These are phyloP conservation scores for Glaucopsyche alexis DNA, from an alignment of 2,888 invertebrate genomes.

Conservation along the genomic window DNA sequence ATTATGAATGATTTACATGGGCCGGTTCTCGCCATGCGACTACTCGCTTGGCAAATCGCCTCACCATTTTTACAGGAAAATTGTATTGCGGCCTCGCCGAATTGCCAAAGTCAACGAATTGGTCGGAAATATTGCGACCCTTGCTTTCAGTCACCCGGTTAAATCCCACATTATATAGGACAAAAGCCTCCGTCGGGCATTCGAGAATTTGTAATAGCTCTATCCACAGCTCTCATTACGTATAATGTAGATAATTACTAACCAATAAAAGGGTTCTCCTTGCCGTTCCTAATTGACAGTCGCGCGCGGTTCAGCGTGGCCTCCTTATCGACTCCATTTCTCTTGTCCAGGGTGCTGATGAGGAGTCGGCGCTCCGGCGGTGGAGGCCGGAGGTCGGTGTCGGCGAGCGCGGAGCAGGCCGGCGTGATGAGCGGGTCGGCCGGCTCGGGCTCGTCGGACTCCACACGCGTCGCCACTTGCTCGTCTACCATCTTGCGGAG, in stretches of 20 bases:
- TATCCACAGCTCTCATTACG: no score
- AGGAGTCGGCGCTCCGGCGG: conserved; percentile 70
- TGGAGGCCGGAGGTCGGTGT: conserved; percentile 59
- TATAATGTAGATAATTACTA: conserved; percentile 10
- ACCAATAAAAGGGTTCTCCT: conserved; percentile 75
- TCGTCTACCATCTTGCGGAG: conserved; percentile 94
- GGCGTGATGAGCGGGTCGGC: conserved; percentile 79
- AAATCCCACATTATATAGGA: no score
- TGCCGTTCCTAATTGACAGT: conserved; percentile 70
- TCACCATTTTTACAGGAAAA: no score
- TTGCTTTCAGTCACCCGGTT: no score
- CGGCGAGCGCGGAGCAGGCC: conserved; percentile 68
- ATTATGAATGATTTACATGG: no score
- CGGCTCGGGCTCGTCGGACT: conserved; percentile 73
- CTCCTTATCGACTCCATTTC: conserved; percentile 73
- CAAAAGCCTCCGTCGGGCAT: no score
- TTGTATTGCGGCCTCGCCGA: no score
- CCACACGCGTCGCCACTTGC: conserved; percentile 83
- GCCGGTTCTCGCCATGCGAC: no score
- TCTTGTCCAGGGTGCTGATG: conserved; percentile 69
- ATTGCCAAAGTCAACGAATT: no score
- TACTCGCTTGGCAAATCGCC: no score
- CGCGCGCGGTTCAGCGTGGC: conserved; percentile 66
- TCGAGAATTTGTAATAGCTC: no score
- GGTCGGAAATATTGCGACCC: no score